Conservation (phyloP, 1,140 invertebrate genomes). For the Sinonovacula constricta region DNA sequence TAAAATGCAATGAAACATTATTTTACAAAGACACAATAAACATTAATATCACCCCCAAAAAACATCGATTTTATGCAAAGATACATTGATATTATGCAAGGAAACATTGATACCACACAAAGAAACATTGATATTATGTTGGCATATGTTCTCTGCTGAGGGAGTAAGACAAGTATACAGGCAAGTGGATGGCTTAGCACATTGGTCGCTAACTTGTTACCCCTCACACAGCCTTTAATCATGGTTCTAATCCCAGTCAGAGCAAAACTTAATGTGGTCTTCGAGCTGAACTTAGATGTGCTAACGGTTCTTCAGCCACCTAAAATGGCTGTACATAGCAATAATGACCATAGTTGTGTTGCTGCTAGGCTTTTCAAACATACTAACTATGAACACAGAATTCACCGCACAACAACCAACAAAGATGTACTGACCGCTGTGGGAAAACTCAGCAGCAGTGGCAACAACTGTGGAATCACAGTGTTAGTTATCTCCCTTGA, state of each 20-base stretch:
- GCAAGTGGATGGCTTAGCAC: too few species aligned
- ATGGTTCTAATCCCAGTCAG: too few species aligned
- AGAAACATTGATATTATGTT: neutral
- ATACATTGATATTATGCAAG: neutral
- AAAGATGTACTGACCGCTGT: constrained; percentile 16
- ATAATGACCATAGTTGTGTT: neutral
- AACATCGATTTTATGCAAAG: neutral
- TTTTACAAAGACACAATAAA: neutral
- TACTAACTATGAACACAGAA: neutral
- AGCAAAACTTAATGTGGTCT: too few species aligned
- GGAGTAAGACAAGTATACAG: too few species aligned
- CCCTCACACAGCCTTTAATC: too few species aligned
- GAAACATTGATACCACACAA: neutral
- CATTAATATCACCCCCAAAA: too few species aligned
- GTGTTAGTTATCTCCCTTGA: constrained; percentile 42
- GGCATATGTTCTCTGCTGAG: too few species aligned
- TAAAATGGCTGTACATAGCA: too few species aligned
- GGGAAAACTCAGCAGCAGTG: constrained; percentile 10
- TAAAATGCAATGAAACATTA: neutral
- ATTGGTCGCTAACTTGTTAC: too few species aligned
- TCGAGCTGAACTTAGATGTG: too few species aligned
- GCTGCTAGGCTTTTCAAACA: neutral
- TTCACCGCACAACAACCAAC: neutral
- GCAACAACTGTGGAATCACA: constrained; percentile 33
- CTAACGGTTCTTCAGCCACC: too few species aligned